Base-by-base conservation (phyloP, 1,140 invertebrate species). In the Scaptomyza hsui region DNA sequence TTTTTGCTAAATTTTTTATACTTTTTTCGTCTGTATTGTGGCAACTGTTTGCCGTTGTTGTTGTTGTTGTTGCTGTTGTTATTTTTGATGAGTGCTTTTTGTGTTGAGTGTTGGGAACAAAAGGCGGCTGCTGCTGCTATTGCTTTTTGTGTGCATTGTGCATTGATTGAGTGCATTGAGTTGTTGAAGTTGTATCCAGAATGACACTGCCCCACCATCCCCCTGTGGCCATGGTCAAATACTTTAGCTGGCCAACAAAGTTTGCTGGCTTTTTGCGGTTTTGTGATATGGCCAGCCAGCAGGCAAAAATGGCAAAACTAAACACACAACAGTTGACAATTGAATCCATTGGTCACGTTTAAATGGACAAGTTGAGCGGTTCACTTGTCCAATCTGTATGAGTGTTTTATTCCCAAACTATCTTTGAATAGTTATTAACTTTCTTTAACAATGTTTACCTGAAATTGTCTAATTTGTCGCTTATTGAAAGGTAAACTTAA, bases 161-260 rank as follows among this genome's bases (percentile, higher is more conserved):
- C 82, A 86, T 82, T 86, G 81, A 86, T 86, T 86, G 81, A 88
- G 81, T 86, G 82, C 81, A 86, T 86, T 86, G 81, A 86, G 78
- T 88, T 88, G 82, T 86, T 88, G 82, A 88, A 88, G 78, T 74
- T 76, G 76, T 61, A 67, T 42, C 52, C 45, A 42, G 24, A n/a
- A 16, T 5, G 44, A 21, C 19, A 12, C n/a, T 2, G 0, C 10
- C 15, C 44, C 4, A 19, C 4, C 0, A 18, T 0, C 6, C 7
- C 15, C 18, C 7, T 4, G 26, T 15, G 16, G 4, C n/a, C n/a
- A n/a, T n/a, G n/a, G n/a, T n/a, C n/a, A n/a, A n/a, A n/a, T 4
- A 4, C 5, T 55, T 16, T 24, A 29, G 29, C 49, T 48, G 35
- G 42, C 19, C 12, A 24, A 72, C 83, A 78, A 77, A 80, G 68